Percentiles rank a stretch among this genome's conserved stretches.
Evolutionary conservation across 1,140 invertebrate genomes (phyloP).

Genomic region (Leptonema lineaticorne): DNA sequence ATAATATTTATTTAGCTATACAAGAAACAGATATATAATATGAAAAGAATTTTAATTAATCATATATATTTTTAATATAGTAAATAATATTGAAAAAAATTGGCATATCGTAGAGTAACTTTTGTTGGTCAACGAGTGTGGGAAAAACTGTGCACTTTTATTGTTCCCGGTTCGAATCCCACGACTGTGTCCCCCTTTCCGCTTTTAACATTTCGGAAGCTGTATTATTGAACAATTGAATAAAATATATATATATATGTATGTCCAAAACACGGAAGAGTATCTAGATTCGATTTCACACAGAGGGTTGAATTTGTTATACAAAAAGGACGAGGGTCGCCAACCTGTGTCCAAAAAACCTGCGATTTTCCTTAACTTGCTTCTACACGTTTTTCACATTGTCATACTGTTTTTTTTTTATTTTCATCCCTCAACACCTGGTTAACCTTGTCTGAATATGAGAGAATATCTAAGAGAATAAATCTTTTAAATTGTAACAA

Average conservation of each 20-base stretch:
- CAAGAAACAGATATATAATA: not conserved
- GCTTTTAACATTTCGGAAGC: conserved; percentile 28
- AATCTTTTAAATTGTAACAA: too few species aligned
- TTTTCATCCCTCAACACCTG: not conserved
- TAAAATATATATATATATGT: too few species aligned
- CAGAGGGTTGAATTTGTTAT: conserved; percentile 25
- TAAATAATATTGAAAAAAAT: too few species aligned
- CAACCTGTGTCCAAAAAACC: not conserved
- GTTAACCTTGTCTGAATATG: too few species aligned
- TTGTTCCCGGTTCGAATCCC: conserved; percentile 35
- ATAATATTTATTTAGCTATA: not conserved
- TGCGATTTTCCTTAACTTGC: not conserved
- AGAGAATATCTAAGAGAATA: too few species aligned
- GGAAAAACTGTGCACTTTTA: conserved; percentile 23
- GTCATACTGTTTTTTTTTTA: not conserved
- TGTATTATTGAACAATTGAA: conserved; percentile 24
- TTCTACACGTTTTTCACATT: not conserved
- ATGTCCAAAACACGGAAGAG: conserved; percentile 35
- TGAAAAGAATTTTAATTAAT: conserved; percentile 1
- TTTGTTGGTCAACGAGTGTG: conserved; percentile 36
- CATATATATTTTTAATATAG: too few species aligned
- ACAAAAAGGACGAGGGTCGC: not conserved
- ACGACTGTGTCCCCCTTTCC: conserved; percentile 29
- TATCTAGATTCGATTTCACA: conserved; percentile 26
- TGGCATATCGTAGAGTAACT: not conserved